Evolutionary conservation across 1,140 invertebrate genomes (phyloP).

Genomic region (Eumaeus atala): DNA sequence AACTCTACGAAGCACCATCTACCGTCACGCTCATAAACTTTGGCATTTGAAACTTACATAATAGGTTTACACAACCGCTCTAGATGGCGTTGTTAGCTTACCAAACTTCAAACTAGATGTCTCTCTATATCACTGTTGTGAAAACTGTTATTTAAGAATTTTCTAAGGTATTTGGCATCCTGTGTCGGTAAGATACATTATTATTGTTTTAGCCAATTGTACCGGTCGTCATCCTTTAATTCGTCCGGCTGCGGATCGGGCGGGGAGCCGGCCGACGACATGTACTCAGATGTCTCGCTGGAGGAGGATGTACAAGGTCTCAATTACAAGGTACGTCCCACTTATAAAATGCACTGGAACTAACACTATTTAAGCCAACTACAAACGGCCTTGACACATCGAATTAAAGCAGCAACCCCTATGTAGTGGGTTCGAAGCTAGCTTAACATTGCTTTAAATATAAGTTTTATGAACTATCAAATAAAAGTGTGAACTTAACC

Average conservation of each 20-base stretch:
- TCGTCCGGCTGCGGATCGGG: constrained; percentile 91
- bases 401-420: too few relatives aligned
- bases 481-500: too few relatives aligned
- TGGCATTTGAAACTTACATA: too few relatives aligned
- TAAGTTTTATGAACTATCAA: too few relatives aligned
- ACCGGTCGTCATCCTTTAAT: constrained; percentile 92
- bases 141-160: constrained; percentile 6
- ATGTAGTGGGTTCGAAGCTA: too few relatives aligned
- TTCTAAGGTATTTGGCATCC: constrained; percentile 6
- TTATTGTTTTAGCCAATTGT: constrained; percentile 84
- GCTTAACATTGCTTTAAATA: too few relatives aligned
- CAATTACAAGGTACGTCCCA: constrained; percentile 85
- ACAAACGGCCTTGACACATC: too few relatives aligned
- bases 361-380: too few relatives aligned
- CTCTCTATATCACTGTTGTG: constrained; percentile 24
- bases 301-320: constrained; percentile 94
- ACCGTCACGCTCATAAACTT: constrained; percentile 14
- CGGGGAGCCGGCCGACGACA: constrained; percentile 91
- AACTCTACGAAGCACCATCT: constrained; percentile 39
- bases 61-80: constrained; percentile 6
- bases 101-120: constrained; percentile 33
- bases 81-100: constrained; percentile 29
- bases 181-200: constrained; percentile 23
- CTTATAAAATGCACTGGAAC: too few relatives aligned
- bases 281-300: constrained; percentile 92